phyloP scores from a whole-genome alignment of 2,888 invertebrate species.

The Incurvaria masculella region DNA sequence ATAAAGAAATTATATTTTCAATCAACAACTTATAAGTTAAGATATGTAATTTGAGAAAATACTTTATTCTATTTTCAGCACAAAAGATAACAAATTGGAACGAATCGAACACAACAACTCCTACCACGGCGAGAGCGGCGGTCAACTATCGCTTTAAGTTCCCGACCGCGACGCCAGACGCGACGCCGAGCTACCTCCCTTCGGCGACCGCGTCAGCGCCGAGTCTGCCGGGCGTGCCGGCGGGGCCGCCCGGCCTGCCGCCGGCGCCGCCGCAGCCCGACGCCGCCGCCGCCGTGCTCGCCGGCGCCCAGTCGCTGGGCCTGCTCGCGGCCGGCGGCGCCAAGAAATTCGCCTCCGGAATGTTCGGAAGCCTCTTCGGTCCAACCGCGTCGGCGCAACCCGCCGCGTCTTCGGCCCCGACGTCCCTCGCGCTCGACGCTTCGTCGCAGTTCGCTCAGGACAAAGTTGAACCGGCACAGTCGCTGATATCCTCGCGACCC shows the following conservation, averaged over 20 bases:
- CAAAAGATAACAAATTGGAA: constrained; percentile 47
- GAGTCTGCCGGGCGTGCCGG: constrained; percentile 33
- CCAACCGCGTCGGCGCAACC: constrained; percentile 34
- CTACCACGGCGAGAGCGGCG: too few species aligned
- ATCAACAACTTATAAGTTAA: too few species aligned
- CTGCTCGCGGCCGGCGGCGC: constrained; percentile 51
- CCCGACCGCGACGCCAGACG: constrained; percentile 26
- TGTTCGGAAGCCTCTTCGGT: constrained; percentile 42
- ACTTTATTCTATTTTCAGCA: constrained; percentile 43
- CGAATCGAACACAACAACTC: constrained; percentile 33
- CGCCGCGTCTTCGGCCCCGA: constrained; percentile 22
- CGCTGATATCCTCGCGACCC: neutral
- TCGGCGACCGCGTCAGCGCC: constrained; percentile 33
- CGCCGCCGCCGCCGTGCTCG: constrained; percentile 29
- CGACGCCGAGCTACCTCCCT: constrained; percentile 32
- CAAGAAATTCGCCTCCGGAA: constrained; percentile 28
- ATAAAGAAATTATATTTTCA: constrained; percentile 12
- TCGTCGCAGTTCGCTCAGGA: neutral
- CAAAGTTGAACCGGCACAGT: neutral
- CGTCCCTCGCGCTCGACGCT: constrained; percentile 3
- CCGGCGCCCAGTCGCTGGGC: constrained; percentile 48
- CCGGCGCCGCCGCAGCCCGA: constrained; percentile 26
- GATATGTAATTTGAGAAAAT: too few species aligned
- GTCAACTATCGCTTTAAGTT: constrained; percentile 45
- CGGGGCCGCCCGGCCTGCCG: constrained; percentile 23